phyloP scores from a whole-genome alignment of 2,113 vertebrate species.

The Charadrius vociferus region DNA sequence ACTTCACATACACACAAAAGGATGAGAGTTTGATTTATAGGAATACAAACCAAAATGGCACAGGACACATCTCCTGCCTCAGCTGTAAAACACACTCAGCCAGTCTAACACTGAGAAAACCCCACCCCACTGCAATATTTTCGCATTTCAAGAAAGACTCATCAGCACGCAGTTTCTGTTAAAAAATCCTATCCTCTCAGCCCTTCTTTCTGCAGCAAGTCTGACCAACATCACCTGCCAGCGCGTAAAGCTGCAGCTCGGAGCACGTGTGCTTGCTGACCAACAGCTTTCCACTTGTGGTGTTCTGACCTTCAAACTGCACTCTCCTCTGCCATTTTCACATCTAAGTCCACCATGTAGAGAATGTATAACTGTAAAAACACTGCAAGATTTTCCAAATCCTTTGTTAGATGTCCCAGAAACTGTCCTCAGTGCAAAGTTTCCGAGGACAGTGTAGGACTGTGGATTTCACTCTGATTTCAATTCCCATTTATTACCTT shows the following conservation, averaged over 20 bases:
- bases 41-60: background rate
- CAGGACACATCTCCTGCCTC: no score
- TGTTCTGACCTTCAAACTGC: background rate
- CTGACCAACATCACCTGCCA: slow-evolving; percentile 14
- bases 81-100: background rate
- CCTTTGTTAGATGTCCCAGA: background rate
- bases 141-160: background rate
- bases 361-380: background rate
- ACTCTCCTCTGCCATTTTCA: slow-evolving; percentile 52
- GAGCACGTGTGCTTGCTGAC: background rate
- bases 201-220: background rate
- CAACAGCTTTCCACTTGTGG: no score
- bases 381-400: background rate
- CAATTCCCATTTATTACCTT: slow-evolving; percentile 29
- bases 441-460: background rate
- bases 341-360: slow-evolving; percentile 62
- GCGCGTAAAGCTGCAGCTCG: background rate
- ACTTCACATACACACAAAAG: background rate
- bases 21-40: background rate
- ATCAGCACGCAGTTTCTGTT: background rate
- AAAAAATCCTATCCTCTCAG: background rate
- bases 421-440: background rate
- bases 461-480: background rate
- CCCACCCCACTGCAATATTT: background rate
- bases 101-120: background rate